Conservation (phyloP, 2,797 vertebrate species). For the Eutrigla gurnardus region DNA sequence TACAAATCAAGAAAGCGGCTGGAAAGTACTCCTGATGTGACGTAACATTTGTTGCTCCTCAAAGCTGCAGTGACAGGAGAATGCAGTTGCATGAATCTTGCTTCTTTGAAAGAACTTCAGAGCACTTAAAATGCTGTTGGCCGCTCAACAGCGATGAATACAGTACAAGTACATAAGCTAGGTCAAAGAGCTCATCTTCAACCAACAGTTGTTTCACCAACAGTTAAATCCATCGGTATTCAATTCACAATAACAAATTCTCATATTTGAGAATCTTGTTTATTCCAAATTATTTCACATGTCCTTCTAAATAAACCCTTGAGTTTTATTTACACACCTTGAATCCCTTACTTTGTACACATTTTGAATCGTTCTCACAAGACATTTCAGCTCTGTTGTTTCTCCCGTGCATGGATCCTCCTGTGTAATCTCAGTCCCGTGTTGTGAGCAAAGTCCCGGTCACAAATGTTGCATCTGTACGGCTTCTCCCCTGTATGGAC, state of each 20-base stretch:
- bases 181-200: not conserved
- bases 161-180: not conserved
- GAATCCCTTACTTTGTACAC: not conserved
- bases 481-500: constrained; percentile 47
- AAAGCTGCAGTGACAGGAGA: no score
- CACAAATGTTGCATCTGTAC: constrained; percentile 29
- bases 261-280: no score
- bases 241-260: not conserved
- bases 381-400: not conserved
- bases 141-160: not conserved
- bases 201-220: not conserved
- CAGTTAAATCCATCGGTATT: not conserved
- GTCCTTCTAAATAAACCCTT: not conserved
- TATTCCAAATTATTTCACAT: no score
- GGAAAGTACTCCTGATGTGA: no score
- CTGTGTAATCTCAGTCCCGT: constrained; percentile 31
- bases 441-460: constrained; percentile 15
- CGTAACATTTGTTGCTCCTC: no score
- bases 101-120: not conserved
- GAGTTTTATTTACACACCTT: not conserved
- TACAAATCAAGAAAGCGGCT: no score
- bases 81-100: no score
- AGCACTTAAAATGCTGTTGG: no score
- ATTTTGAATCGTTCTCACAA: not conserved
- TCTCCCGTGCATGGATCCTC: constrained; percentile 13